A percentile compares a stretch with the other conserved stretches of the same genome.
Evolutionary conservation across 2,113 vertebrate species (phyloP).

Genomic region (Potamarius usumacintae): DNA sequence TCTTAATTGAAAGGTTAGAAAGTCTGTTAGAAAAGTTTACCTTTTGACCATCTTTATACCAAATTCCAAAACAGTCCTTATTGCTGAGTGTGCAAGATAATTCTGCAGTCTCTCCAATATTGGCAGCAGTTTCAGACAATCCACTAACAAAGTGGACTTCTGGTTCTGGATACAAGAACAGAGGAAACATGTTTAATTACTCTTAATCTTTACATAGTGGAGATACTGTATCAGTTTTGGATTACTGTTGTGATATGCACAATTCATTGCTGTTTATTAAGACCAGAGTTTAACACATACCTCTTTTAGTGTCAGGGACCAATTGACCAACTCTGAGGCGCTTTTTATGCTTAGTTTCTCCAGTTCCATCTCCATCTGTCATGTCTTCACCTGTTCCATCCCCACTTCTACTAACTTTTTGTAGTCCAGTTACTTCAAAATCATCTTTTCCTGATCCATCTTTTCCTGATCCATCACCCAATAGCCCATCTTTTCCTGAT

Average conservation of each 20-base stretch:
- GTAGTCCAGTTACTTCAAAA: neutral
- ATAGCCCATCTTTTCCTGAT: neutral
- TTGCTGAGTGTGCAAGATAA: constrained; percentile 78
- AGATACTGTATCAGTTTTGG: neutral
- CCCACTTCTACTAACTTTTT: constrained; percentile 11
- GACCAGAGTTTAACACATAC: constrained; percentile 49
- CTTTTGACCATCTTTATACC: constrained; percentile 85
- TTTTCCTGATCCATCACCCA: neutral
- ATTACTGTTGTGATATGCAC: neutral
- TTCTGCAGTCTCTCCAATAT: constrained; percentile 69
- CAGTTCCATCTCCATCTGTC: constrained; percentile 39
- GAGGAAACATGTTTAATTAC: constrained; percentile 1
- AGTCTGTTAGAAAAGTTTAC: constrained; percentile 61
- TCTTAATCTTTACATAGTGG: neutral
- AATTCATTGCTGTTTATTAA: neutral
- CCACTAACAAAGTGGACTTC: constrained; percentile 73
- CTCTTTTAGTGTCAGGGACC: constrained; percentile 57
- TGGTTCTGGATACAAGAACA: constrained; percentile 61
- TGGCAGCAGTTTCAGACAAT: constrained; percentile 69
- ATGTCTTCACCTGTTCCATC: constrained; percentile 7
- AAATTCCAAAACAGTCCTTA: constrained; percentile 70
- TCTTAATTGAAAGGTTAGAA: too few relatives aligned
- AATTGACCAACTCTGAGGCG: constrained; percentile 40
- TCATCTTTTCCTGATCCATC: constrained; percentile 23
- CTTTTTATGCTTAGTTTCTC: constrained; percentile 54